A percentile compares a stretch with the other conserved stretches of the same genome.
These are phyloP conservation scores for Pycnomerus fuliginosus DNA, from an alignment of 2,888 invertebrate species.

Conservation along the genomic window DNA sequence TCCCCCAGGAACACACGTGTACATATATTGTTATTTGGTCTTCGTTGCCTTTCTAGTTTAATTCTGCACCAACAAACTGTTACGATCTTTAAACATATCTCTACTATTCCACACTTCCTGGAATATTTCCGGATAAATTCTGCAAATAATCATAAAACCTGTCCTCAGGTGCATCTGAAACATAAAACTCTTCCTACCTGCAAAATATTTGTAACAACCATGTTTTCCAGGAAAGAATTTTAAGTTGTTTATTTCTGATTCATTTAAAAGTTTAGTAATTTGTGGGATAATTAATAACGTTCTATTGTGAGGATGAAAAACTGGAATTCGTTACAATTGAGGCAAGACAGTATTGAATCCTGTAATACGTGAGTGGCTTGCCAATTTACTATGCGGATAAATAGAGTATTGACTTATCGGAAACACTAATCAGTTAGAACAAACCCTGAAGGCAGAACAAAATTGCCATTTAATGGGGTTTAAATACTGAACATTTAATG, in stretches of 20 bases:
- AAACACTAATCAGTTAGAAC: conserved; percentile 24
- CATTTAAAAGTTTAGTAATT: conserved; percentile 2
- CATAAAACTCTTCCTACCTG: too few relatives aligned
- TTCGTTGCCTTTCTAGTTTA: conserved; percentile 21
- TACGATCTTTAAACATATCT: conserved; percentile 13
- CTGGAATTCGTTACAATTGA: conserved; percentile 18
- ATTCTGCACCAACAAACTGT: conserved; percentile 20
- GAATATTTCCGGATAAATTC: conserved; percentile 1
- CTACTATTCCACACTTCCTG: not conserved
- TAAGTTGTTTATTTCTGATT: conserved; percentile 1
- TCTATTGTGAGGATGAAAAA: conserved; percentile 11
- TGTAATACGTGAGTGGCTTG: conserved; percentile 15
- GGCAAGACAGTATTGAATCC: conserved; percentile 11
- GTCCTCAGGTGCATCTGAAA: too few relatives aligned
- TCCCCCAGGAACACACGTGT: conserved; percentile 45
- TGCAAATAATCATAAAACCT: not conserved
- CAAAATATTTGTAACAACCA: too few relatives aligned
- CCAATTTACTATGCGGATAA: conserved; percentile 21
- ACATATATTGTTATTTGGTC: conserved; percentile 44
- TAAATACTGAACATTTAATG: conserved; percentile 21
- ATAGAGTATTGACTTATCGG: conserved; percentile 23
- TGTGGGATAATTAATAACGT: conserved; percentile 8
- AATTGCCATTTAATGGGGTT: conserved; percentile 18
- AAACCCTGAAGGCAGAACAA: conserved; percentile 18
- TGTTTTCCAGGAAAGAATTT: too few relatives aligned